Evolutionary conservation across 2,113 vertebrate species (phyloP), one percentile per base, ranked within the genome.

Genomic region (Ovis canadensis): DNA sequence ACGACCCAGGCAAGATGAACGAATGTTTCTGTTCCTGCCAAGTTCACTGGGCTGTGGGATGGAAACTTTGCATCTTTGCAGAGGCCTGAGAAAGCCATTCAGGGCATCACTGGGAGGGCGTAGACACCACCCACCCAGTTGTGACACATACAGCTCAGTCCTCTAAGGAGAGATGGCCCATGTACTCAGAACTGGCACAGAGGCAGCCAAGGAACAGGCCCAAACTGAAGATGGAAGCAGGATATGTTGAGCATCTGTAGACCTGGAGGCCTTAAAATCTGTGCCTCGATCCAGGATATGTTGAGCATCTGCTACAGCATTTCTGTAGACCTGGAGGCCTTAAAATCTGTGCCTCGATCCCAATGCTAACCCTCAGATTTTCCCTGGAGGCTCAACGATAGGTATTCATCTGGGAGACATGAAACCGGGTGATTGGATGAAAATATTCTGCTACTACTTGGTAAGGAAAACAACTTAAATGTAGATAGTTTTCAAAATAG

Each of bases 81-180:
- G 54, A 89, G 67, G 54, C 67, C 67, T 71, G 31, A 55, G 29
- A 57, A 85, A 62, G 31, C 50, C 29, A 25, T 50, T 80, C 21
- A 25, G 52, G 80, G 36, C 23, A 29, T 92, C 78, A 11, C 52
- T 7, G 2, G 5, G 5, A 71, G 40, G 85, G 21, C 36, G 84
- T 21, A 77, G 83, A 62, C 33, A 40, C 17, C 59, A 8, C 40
- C 45, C n/a, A 50, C 12, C 14, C 7, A 12, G 71, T 11, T 2
- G 4, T 89, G 80, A 27, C 15, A 10, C 29, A 2, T 0, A 54
- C 23, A 55, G 13, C 15, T 48, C 55, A 55, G 17, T 3, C 43
- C 33, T 82, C 9, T 13, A 2, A 10, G 23, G 13, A 31, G 8
- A 33, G 8, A 25, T 1, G 5, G 33, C n/a, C 17, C 9, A 0